These are phyloP conservation scores for Eupeodes latifasciatus DNA, from an alignment of 2,888 invertebrate genomes.

Conservation along the genomic window DNA sequence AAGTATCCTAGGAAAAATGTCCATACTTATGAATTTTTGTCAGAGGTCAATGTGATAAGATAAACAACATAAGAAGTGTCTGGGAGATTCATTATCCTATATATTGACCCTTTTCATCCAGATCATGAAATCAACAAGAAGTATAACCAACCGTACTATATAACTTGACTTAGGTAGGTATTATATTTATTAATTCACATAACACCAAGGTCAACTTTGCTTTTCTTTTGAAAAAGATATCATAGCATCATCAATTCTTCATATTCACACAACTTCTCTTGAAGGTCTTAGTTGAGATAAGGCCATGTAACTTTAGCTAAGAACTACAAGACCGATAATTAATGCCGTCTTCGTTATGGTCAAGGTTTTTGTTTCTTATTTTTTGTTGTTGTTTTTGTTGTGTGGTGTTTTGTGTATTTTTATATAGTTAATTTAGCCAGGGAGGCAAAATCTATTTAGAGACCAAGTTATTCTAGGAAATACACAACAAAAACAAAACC, in stretches of 20 bases:
- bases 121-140: no score
- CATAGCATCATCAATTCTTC: neutral
- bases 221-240: neutral
- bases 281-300: slow-evolving; percentile 13
- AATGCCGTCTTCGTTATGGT: slow-evolving; percentile 1
- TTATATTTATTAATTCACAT: neutral
- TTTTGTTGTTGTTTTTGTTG: no score
- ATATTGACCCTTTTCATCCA: no score
- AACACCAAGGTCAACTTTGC: neutral
- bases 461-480: slow-evolving; percentile 1
- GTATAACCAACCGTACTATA: no score
- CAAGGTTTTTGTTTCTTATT: slow-evolving; percentile 8
- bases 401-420: neutral
- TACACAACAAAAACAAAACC: neutral
- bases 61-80: no score
- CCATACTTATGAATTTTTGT: no score
- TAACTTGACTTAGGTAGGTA: no score
- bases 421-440: slow-evolving; percentile 15
- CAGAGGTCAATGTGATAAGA: no score
- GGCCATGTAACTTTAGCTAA: neutral
- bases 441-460: slow-evolving; percentile 30
- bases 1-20: no score
- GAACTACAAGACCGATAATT: neutral
- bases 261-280: neutral
- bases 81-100: no score